Evolutionary conservation across 1,140 invertebrate species (phyloP), one percentile per base, ranked within the genome.

Genomic region (Drosophila parabipectinata): DNA sequence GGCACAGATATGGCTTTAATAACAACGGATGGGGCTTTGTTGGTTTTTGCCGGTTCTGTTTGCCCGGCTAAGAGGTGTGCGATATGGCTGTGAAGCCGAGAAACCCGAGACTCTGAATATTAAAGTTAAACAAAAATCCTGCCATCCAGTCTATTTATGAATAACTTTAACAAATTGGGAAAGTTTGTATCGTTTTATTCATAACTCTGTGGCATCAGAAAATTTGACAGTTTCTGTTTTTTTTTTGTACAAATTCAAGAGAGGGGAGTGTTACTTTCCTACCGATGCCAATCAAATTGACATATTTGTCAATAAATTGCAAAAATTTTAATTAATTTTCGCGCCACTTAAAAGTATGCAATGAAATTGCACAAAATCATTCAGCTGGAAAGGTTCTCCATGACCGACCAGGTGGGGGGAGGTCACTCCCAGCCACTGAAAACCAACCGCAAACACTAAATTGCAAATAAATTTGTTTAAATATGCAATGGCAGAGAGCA

Each of bases 381-480:
- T 47, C 30, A 8, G 21, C 8, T 53, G 32, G 32, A 30, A 32
- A 12, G 50, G 39, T 12, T 5, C 7, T 51, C 9, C 9, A 26
- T 0, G 18, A 24, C 21, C 21, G 30, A 18, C 14, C n/a, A 39
- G 34, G 18, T 26, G 41, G 12, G 6, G 21, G 48, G 30, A 18
- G 18, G 18, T 18, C 18, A 18, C 18, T 18, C 18, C 15, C 28
- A 44, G 71, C 47, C 77, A 78, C 69, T 71, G 75, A 59, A 52
- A 75, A 67, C 64, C 73, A 76, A 85, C 81, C 81, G 66, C 81
- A 87, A 87, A 82, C 78, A 85, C 81, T 85, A 85, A 85, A 85
- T 85, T 85, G 78, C 81, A 85, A 85, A 85, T 85, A 85, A 85
- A 85, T 85, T 85, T 85, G 81, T 85, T 85, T 87, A 85, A 85